These are phyloP conservation scores for Chloroclystis v-ata DNA, from an alignment of 2,888 invertebrate species.

Conservation along the genomic window DNA sequence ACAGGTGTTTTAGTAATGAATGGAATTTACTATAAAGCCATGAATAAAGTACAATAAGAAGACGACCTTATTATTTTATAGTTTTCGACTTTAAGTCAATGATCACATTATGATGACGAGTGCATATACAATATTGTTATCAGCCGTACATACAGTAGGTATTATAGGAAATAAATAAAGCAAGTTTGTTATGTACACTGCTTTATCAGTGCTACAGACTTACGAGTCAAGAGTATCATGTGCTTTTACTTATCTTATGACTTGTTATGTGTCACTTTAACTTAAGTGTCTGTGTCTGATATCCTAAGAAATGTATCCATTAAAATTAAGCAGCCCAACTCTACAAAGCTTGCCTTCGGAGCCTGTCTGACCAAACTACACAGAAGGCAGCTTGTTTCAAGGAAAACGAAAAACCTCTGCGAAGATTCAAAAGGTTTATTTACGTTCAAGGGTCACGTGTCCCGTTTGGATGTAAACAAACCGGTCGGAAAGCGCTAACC, in stretches of 20 bases:
- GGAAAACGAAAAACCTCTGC: constrained; percentile 28
- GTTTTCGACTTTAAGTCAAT: background rate
- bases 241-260: constrained; percentile 8
- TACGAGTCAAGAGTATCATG: constrained; percentile 5
- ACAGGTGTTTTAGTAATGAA: constrained; percentile 34
- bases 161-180: constrained; percentile 22
- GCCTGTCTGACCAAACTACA: constrained; percentile 7
- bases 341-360: background rate
- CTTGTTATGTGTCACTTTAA: background rate
- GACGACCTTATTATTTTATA: background rate
- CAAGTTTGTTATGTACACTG: constrained; percentile 14
- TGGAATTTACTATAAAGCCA: constrained; percentile 21
- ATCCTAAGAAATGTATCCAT: too few species aligned
- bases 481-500: constrained; percentile 44
- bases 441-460: constrained; percentile 64
- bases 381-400: constrained; percentile 12
- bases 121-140: constrained; percentile 4
- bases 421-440: constrained; percentile 39
- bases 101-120: background rate
- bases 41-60: background rate
- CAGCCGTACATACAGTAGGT: constrained; percentile 10
- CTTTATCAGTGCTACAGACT: constrained; percentile 15
- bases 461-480: constrained; percentile 64
- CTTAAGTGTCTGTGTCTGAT: too few species aligned
- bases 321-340: too few species aligned